Base-by-base conservation (phyloP, 2,797 vertebrate genomes). In the Gadopsis marmoratus region DNA sequence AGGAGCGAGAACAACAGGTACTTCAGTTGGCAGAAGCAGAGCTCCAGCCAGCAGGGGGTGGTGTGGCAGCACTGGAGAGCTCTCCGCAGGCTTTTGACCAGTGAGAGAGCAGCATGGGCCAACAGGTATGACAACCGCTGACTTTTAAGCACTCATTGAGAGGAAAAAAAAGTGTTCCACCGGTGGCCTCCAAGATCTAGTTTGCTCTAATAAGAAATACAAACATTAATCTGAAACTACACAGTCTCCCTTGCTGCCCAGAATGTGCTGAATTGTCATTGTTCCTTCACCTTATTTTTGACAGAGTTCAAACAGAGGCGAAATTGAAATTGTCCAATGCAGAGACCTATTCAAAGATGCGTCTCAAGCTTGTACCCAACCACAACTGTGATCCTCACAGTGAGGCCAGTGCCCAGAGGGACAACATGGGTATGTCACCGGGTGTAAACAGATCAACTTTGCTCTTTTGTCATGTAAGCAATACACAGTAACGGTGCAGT, bases 291-390 rank as follows among this genome's bases (percentile, higher is more conserved):
- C 19, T 82, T 59, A n/a, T 78, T 76, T 66, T 58, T 74, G 6
- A 26, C 37, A 76, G 97, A 85, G 92, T 95, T 82, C 96, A 96
- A 0, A 91, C 95, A 0, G 89, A 95, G 78, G 95, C 96, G 19
- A 97, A 90, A 64, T 97, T 97, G 97, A 99, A 97, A 82, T 75
- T 99, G 71, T 99, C 98, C 0, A 96, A 88, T 0, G 97, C 96
- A 0, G 98, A 99, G 93, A 99, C 98, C 0, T 99, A 99, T 83
- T 99, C 98, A 4, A 95, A 98, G 61, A 99, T 99, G 98, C 95
- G 98, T 43, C 94, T 99, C 54, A 99, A 99, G 88, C 94, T 99
- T 62, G 97, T 99, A 37, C 98, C 97, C 83, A 98, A 99, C 93
- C 95, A 97, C 87, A 95, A 95, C 82, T 97, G 97, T 0, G 96